These are phyloP conservation scores for Thamnophis sirtalis DNA, from an alignment of 2,113 vertebrate genomes.

Conservation along the genomic window DNA sequence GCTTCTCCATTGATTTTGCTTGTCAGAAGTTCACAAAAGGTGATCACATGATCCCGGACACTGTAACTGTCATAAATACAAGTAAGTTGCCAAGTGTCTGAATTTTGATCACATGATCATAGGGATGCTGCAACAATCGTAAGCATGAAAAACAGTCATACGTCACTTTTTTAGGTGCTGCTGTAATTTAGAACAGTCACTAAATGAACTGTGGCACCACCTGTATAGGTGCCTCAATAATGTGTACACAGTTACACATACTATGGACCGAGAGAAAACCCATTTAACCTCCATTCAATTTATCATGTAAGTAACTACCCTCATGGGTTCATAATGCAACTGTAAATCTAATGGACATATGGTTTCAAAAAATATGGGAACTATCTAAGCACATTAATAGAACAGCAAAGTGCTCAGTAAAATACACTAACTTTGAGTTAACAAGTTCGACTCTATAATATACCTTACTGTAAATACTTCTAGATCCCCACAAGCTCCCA, in stretches of 20 bases:
- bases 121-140: background rate
- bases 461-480: background rate
- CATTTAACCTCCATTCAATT: background rate
- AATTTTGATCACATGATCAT: background rate
- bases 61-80: background rate
- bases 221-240: background rate
- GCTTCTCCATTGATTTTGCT: background rate
- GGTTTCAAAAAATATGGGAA: background rate
- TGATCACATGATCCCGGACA: background rate
- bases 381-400: constrained; percentile 41
- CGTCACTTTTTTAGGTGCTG: background rate
- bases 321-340: background rate
- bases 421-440: constrained; percentile 33
- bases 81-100: background rate
- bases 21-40: background rate
- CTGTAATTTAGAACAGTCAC: background rate
- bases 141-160: background rate
- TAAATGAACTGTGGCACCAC: background rate
- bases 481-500: constrained; percentile 2
- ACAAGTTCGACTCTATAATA: constrained; percentile 9
- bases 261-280: background rate
- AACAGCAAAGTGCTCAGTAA: background rate
- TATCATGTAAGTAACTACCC: background rate
- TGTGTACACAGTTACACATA: background rate
- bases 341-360: background rate